Evolutionary conservation across 2,113 vertebrate species (phyloP).

Genomic region (Onychostoma macrolepis): DNA sequence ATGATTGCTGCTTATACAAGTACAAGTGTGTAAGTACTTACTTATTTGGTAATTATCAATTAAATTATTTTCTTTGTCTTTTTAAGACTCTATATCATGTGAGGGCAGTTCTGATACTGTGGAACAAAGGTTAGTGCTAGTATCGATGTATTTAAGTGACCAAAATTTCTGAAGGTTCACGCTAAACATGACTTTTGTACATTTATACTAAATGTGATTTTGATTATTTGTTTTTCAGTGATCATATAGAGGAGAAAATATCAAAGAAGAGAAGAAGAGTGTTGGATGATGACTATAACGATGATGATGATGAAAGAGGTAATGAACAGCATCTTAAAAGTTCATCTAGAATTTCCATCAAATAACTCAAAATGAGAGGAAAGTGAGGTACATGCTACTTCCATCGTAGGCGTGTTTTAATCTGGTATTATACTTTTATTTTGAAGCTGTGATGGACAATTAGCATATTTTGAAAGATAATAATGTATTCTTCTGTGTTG

Average conservation of each 20-base stretch:
- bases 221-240: slow-evolving; percentile 28
- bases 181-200: neutral
- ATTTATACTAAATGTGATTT: neutral
- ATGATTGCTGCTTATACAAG: neutral
- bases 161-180: neutral
- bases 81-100: slow-evolving; percentile 23
- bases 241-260: slow-evolving; percentile 27
- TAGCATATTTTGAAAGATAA: too few relatives aligned
- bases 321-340: slow-evolving; percentile 35
- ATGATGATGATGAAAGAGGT: slow-evolving; percentile 66
- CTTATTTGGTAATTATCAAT: neutral
- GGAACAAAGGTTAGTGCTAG: slow-evolving; percentile 36
- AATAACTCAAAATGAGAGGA: neutral
- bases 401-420: too few relatives aligned
- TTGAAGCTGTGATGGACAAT: too few relatives aligned
- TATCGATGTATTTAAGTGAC: neutral
- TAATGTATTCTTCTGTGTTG: too few relatives aligned
- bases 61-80: neutral
- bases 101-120: slow-evolving; percentile 26
- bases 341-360: neutral
- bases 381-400: too few relatives aligned
- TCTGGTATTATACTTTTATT: too few relatives aligned
- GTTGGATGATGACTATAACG: slow-evolving; percentile 73
- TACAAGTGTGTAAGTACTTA: neutral
- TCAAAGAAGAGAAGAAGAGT: slow-evolving; percentile 76